Conservation (phyloP, 2,113 vertebrate species). For the Dromiciops gliroides region DNA sequence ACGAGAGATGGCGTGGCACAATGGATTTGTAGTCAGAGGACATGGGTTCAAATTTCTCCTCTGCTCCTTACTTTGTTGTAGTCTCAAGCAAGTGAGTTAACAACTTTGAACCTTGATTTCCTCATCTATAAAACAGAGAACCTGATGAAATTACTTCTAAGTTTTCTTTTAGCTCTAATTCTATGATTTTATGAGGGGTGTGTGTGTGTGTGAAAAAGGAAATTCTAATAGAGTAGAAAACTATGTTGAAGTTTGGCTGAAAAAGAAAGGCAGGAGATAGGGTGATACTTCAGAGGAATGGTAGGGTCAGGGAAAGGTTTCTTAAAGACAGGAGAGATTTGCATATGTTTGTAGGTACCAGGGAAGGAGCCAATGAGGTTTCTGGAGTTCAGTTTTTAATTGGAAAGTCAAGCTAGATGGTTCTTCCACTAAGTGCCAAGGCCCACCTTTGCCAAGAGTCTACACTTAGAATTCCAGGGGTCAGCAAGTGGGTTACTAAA, state of each 20-base stretch:
- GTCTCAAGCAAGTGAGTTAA: neutral
- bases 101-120: too few species aligned
- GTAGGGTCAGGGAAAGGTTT: neutral
- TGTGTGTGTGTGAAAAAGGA: too few species aligned
- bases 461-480: neutral
- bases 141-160: neutral
- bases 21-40: neutral
- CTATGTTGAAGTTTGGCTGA: neutral
- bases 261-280: neutral
- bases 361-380: neutral
- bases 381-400: neutral
- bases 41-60: neutral
- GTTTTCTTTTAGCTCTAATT: neutral
- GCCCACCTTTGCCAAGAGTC: neutral
- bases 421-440: neutral
- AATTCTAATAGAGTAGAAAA: neutral
- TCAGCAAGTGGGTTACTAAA: neutral
- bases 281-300: neutral
- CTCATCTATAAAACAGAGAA: too few species aligned
- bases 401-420: neutral
- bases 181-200: neutral
- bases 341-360: neutral
- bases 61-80: neutral
- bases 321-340: neutral
- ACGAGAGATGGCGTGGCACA: neutral